Evolutionary conservation across 37 sponge, comb jelly and placozoan species (phyloP), one percentile per base, ranked within the genome.

Genomic region (Haliclona indistincta): DNA sequence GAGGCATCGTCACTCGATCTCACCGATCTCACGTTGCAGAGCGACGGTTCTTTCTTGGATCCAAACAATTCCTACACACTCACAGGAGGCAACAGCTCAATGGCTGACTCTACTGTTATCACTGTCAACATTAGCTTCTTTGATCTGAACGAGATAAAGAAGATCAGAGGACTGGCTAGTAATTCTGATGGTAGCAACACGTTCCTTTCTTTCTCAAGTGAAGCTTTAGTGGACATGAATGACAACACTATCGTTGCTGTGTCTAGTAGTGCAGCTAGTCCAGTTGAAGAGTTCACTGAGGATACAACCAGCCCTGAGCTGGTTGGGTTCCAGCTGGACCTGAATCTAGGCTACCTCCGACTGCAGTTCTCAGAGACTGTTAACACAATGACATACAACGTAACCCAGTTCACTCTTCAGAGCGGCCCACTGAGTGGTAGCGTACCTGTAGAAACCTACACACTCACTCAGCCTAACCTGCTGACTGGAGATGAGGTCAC

Each of bases 121-220:
- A 7, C 32, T 0, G 43, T 95, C 11, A 62, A 78, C 28, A 65
- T 95, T 39, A 79, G 81, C 30, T 84, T 88, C 71, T 73, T 74
- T 63, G 96, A 95, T 77, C 45, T 95, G 25, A 95, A 95, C 60
- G 86, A 81, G 45, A 87, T 95, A 64, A 95, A 95, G 54, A 81
- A 85, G 67, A 84, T 91, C n/a, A 60, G 85, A 54, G 65, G 44
- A 15, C 54, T 95, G 2, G 91, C 88, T 32, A 90, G 81, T 47
- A 61, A 72, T 49, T 28, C 67, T 7, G 64, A 71, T 77, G 79
- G 76, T 52, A 20, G 34, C 36, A 81, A 95, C 60, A 83, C 83
- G 15, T 95, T 77, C 64, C 67, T 95, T 2, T 43, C 78, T 7
- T 47, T 84, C 49, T 67, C 77, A 3, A 82, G 88, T 63, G 8